Base-by-base conservation (phyloP, 2,888 invertebrate genomes). In the Nymphalis c-album region DNA sequence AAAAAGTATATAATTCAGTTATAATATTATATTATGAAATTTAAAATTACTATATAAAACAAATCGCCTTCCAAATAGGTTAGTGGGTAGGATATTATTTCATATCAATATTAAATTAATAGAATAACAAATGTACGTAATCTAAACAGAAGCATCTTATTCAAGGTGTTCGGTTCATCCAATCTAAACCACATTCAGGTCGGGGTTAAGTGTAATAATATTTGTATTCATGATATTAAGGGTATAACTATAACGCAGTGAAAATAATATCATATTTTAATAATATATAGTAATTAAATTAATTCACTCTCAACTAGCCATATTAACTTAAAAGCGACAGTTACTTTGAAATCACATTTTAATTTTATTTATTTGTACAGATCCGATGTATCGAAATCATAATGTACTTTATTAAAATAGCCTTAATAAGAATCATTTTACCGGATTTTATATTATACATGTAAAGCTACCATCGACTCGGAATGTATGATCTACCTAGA, bases 131-230 rank as follows among this genome's bases (percentile, higher is more conserved):
- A 55, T 26, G 22, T 26, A 17, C 57, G 47, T 48, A 64, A 62
- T 50, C 35, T 35, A 69, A 69, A 71, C 69, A 70, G 71, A 69
- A 67, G 71, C 71, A 51, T 70, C 69, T 60, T 57, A 47, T 68
- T 68, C 63, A 68, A 63, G 67, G 71, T 71, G 64, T 68, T 70
- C 67, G 63, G 45, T 71, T 65, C 65, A 70, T 71, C 67, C 71
- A 70, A 71, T 71, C 71, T 67, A 71, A 71, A 69, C 71, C 69
- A 51, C 69, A 71, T 68, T 71, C 57, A 58, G 69, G 71, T 71
- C 71, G 71, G 71, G 71, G 71, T 71, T 71, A 65, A 61, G 50
- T 60, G 58, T 67, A 65, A 70, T 69, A 67, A 64, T 63, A 71
- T 70, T 69, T 60, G 47, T 64, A 63, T 68, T 65, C 63, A 62